Conservation (phyloP, 2,888 invertebrate species). For the Orthonychiurus folsomi region DNA sequence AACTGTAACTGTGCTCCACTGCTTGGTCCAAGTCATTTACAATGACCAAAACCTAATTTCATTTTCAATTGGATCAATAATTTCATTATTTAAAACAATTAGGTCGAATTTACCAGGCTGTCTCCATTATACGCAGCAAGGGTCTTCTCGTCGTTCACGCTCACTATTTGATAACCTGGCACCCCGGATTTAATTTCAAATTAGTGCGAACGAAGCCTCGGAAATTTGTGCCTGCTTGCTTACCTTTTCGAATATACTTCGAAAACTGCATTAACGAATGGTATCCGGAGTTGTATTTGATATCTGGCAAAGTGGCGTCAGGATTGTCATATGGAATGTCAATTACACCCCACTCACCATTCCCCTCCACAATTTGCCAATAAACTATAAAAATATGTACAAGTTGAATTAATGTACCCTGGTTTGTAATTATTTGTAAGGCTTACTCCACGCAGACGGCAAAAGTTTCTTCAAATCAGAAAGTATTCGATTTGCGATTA, state of each 20-base stretch:
- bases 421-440: neutral
- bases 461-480: slow-evolving; percentile 28
- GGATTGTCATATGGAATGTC: slow-evolving; percentile 27
- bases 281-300: slow-evolving; percentile 33
- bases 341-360: slow-evolving; percentile 33
- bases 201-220: neutral
- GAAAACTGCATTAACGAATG: slow-evolving; percentile 35
- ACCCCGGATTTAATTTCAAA: neutral
- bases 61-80: too few relatives aligned
- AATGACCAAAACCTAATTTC: slow-evolving; percentile 30
- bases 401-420: neutral
- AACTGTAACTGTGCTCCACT: slow-evolving; percentile 13
- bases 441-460: slow-evolving; percentile 38
- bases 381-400: slow-evolving; percentile 25
- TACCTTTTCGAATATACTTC: slow-evolving; percentile 35
- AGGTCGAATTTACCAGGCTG: neutral
- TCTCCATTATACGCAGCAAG: slow-evolving; percentile 26
- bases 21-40: neutral
- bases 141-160: slow-evolving; percentile 24
- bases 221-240: neutral
- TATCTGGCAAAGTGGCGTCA: slow-evolving; percentile 20
- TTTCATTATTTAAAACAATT: too few relatives aligned
- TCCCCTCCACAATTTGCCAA: slow-evolving; percentile 37
- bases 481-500: slow-evolving; percentile 30
- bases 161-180: slow-evolving; percentile 29